Percentiles rank a stretch among this genome's conserved stretches.
Evolutionary conservation across 2,113 vertebrate species (phyloP).

Genomic region (Phaethon lepturus): DNA sequence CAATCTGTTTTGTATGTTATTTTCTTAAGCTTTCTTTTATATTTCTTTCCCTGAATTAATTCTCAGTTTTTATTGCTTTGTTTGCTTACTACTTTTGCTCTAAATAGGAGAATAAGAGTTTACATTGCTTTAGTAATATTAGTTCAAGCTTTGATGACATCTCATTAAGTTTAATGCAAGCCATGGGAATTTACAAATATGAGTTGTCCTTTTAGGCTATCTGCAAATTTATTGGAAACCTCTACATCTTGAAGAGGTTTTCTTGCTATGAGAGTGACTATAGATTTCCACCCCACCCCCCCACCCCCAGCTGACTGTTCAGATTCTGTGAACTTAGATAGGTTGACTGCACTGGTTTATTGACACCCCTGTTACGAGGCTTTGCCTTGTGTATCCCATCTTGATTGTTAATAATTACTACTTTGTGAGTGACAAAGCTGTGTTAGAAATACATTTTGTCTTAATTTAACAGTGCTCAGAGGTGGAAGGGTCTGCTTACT

Average conservation of each 20-base stretch:
- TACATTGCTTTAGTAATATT: not conserved
- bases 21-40: not conserved
- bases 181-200: not conserved
- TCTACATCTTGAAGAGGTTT: not conserved
- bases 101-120: not conserved
- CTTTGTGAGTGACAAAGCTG: not conserved
- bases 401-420: not conserved
- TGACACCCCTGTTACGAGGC: not conserved
- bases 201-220: not conserved
- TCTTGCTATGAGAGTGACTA: not conserved
- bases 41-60: not conserved
- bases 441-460: not conserved
- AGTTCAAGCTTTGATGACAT: not conserved
- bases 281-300: too few relatives aligned
- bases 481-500: not conserved
- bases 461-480: not conserved
- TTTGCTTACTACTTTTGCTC: not conserved
- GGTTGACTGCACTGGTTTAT: not conserved
- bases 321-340: not conserved
- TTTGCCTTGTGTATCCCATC: not conserved
- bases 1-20: not conserved
- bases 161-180: not conserved
- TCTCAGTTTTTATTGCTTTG: not conserved
- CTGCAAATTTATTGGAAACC: not conserved
- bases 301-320: not conserved